Conservation (phyloP, 2,888 invertebrate species). For the Drosophila merina region DNA sequence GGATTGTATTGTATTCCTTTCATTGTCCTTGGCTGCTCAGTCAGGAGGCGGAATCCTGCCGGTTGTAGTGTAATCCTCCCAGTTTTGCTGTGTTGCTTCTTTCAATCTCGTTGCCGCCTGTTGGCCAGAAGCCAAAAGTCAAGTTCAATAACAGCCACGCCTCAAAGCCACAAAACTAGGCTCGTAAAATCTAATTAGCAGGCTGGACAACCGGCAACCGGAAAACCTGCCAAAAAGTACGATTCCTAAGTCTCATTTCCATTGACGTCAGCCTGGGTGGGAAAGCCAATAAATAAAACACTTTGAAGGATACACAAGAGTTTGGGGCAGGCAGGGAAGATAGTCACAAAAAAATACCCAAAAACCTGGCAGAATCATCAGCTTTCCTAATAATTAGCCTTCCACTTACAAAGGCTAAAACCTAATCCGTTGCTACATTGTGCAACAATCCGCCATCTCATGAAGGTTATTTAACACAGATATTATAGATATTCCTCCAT, state of each 20-base stretch:
- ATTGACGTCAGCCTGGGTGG: conserved; percentile 57
- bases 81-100: conserved; percentile 1
- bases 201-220: neutral
- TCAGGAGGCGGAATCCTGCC: neutral
- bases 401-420: neutral
- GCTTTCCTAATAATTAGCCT: conserved; percentile 10
- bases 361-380: conserved; percentile 7
- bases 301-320: conserved; percentile 8
- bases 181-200: conserved; percentile 61
- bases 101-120: conserved; percentile 12
- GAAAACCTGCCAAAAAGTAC: conserved; percentile 20
- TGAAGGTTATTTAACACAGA: neutral
- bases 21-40: conserved; percentile 26
- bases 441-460: neutral
- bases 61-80: conserved; percentile 3
- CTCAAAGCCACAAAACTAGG: conserved; percentile 27
- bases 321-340: neutral
- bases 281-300: conserved; percentile 18
- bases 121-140: conserved; percentile 27
- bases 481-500: neutral
- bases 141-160: conserved; percentile 53
- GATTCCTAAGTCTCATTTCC: conserved; percentile 20
- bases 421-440: neutral
- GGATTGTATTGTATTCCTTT: conserved; percentile 11
- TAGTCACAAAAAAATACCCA: neutral